Conservation (phyloP, 2,113 vertebrate genomes). For the Gasterosteus nipponicus region DNA sequence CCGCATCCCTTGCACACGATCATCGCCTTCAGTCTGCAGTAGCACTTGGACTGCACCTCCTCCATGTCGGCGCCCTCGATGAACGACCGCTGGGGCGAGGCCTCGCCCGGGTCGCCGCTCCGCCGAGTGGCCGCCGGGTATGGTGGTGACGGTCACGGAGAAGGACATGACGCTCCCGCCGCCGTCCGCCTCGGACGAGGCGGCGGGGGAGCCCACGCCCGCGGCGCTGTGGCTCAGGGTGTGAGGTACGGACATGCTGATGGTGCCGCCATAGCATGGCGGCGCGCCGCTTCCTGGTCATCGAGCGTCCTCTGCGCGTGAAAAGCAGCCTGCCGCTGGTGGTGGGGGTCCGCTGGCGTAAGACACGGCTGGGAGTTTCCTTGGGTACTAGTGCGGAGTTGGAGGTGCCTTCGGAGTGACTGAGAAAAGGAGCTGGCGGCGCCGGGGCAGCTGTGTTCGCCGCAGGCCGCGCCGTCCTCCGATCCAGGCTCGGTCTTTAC, state of each 20-base stretch:
- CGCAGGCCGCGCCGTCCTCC: constrained; percentile 58
- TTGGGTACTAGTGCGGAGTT: constrained; percentile 75
- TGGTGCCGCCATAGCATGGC: constrained; percentile 88
- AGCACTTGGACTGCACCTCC: constrained; percentile 92
- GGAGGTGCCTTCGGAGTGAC: constrained; percentile 80
- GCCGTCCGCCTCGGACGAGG: constrained; percentile 47
- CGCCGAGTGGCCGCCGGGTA: constrained; percentile 84
- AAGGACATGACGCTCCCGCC: constrained; percentile 92
- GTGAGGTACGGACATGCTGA: constrained; percentile 90
- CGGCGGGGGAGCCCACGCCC: constrained; percentile 51
- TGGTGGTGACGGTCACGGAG: constrained; percentile 96
- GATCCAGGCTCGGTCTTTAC: constrained; percentile 77
- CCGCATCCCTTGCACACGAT: constrained; percentile 99
- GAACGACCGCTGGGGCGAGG: constrained; percentile 87
- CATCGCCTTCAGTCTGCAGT: constrained; percentile 99
- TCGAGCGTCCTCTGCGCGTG: constrained; percentile 80
- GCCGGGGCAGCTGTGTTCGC: constrained; percentile 54
- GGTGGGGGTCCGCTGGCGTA: constrained; percentile 54
- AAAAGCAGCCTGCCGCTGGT: constrained; percentile 75
- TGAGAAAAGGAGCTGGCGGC: constrained; percentile 79
- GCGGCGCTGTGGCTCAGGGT: constrained; percentile 78
- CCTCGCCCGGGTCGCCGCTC: constrained; percentile 78
- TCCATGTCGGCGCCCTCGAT: constrained; percentile 84
- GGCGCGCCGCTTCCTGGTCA: constrained; percentile 73
- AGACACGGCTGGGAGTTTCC: constrained; percentile 80